Evolutionary conservation across 37 sponge, comb jelly and placozoan genomes (phyloP).

Genomic region (Ephydatia muelleri): DNA sequence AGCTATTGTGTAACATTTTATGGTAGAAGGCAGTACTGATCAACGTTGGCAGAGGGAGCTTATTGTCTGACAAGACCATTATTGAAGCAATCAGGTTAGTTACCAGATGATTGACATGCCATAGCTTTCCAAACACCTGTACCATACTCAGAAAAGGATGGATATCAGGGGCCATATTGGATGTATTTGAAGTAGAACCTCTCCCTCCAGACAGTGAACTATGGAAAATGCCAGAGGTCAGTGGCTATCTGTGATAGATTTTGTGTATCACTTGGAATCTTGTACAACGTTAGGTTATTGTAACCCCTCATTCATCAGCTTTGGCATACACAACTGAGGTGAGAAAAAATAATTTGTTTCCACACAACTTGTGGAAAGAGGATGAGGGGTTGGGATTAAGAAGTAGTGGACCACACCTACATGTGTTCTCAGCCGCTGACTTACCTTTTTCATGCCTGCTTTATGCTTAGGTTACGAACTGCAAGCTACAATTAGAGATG

Average conservation of each 20-base stretch:
- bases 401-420: too few relatives aligned
- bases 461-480: too few relatives aligned
- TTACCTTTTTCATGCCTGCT: too few relatives aligned
- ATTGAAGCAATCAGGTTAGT: constrained; percentile 37
- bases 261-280: neutral
- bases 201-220: constrained; percentile 40
- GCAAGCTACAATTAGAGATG: too few relatives aligned
- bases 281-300: constrained; percentile 29
- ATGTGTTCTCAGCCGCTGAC: too few relatives aligned
- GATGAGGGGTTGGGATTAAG: too few relatives aligned
- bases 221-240: constrained; percentile 57
- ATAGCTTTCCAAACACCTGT: too few relatives aligned
- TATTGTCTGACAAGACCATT: constrained; percentile 25
- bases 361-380: neutral
- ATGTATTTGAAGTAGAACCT: constrained; percentile 61
- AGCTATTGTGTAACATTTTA: too few relatives aligned
- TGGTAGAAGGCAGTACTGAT: constrained; percentile 54
- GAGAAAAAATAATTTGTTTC: neutral
- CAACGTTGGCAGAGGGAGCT: constrained; percentile 59
- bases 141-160: constrained; percentile 27
- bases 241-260: neutral
- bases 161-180: constrained; percentile 54
- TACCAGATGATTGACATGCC: neutral
- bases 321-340: constrained; percentile 19
- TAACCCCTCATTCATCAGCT: constrained; percentile 50